Conservation (phyloP, 2,797 vertebrate genomes). For the Diglossa cyanea region DNA sequence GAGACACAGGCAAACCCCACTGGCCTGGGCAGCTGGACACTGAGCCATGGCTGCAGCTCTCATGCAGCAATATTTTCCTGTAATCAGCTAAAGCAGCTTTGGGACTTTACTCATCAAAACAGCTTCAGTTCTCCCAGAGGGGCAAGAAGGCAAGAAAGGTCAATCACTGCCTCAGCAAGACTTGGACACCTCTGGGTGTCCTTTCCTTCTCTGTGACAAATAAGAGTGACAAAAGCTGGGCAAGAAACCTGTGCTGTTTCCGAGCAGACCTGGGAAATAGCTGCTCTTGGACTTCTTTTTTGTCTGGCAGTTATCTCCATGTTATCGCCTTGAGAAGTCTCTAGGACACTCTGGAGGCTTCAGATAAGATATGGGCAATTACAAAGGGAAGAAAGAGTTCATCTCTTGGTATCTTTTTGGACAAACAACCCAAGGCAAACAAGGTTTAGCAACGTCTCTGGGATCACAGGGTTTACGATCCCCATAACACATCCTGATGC, state of each 20-base stretch:
- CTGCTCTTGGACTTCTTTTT: background rate
- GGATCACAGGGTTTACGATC: background rate
- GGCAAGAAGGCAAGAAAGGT: background rate
- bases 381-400: background rate
- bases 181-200: rapidly evolving
- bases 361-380: conserved; percentile 27
- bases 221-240: background rate
- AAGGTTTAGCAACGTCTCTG: background rate
- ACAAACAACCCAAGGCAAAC: conserved; percentile 22
- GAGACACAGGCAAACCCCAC: background rate
- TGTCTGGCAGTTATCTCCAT: background rate
- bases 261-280: background rate
- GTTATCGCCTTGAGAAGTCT: background rate
- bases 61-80: background rate
- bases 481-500: background rate
- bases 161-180: background rate
- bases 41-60: background rate
- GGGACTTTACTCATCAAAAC: background rate
- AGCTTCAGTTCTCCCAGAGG: background rate
- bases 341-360: background rate
- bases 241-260: background rate
- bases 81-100: background rate
- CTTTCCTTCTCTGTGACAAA: background rate
- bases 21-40: background rate
- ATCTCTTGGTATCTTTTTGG: background rate